Percentiles rank a stretch among this genome's conserved stretches.
Conservation (phyloP, 1,140 invertebrate species). For the Pissodes strobi region DNA sequence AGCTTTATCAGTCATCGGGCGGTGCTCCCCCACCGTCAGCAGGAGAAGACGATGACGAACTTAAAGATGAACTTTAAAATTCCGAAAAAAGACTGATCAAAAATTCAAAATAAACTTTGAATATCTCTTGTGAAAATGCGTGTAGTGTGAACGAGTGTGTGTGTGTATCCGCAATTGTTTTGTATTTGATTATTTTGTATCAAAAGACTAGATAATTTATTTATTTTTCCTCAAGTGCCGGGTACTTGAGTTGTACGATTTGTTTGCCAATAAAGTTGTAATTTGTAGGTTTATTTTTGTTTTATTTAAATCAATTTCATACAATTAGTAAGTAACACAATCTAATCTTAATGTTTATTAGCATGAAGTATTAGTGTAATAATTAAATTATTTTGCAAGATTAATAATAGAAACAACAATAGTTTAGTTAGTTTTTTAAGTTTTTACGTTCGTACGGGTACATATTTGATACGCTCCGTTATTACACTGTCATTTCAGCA, state of each 20-base stretch:
- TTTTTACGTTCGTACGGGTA: too few species aligned
- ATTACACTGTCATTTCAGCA: too few species aligned
- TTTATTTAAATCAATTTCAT: background rate
- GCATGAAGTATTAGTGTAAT: too few species aligned
- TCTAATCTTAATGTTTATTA: too few species aligned
- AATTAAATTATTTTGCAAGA: too few species aligned
- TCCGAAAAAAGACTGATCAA: conserved; percentile 35
- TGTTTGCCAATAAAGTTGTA: conserved; percentile 29
- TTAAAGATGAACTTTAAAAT: conserved; percentile 85
- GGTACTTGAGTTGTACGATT: conserved; percentile 26
- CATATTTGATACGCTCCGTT: too few species aligned
- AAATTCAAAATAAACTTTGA: conserved; percentile 4
- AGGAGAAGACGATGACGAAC: conserved; percentile 69
- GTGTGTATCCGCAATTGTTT: conserved; percentile 13
- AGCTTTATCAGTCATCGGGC: conserved; percentile 89
- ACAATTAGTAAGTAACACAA: too few species aligned
- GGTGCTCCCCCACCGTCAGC: conserved; percentile 73
- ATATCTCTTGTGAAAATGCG: conserved; percentile 8
- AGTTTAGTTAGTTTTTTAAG: too few species aligned
- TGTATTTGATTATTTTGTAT: conserved; percentile 31
- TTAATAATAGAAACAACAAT: too few species aligned
- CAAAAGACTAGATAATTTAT: conserved; percentile 34
- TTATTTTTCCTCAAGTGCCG: conserved; percentile 33
- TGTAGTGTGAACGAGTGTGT: conserved; percentile 20
- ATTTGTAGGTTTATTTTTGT: conserved; percentile 13